Percentiles rank a stretch among this genome's conserved stretches.
phyloP scores from a whole-genome alignment of 1,140 invertebrate genomes.

The Vanessa atalanta region DNA sequence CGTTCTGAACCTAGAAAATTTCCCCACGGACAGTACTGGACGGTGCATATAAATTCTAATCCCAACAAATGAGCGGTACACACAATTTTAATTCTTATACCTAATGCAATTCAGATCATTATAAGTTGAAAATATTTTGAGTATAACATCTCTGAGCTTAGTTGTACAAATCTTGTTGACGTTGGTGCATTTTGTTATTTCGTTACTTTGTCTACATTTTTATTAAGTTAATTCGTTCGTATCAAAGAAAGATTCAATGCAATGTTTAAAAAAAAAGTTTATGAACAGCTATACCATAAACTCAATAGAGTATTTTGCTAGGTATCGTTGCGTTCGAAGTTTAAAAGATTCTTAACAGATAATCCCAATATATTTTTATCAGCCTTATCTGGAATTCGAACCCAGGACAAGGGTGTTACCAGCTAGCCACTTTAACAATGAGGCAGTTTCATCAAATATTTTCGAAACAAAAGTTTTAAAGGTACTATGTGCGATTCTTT shows the following conservation, averaged over 20 bases:
- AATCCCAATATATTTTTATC: too few relatives aligned
- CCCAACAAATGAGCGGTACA: background rate
- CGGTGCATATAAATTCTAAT: conserved; percentile 33
- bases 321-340: background rate
- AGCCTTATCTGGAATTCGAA: too few relatives aligned
- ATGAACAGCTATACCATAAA: too few relatives aligned
- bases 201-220: conserved; percentile 15
- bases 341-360: too few relatives aligned
- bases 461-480: too few relatives aligned
- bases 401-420: too few relatives aligned
- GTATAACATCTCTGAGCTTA: background rate
- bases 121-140: background rate
- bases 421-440: too few relatives aligned
- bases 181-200: conserved; percentile 23
- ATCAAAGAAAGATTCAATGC: background rate
- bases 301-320: background rate
- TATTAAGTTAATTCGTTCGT: background rate
- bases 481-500: too few relatives aligned
- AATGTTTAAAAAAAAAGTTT: too few relatives aligned
- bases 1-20: conserved; percentile 35
- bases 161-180: conserved; percentile 15
- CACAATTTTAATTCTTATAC: background rate
- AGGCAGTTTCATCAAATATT: too few relatives aligned
- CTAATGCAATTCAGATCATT: background rate
- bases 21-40: conserved; percentile 29